phyloP scores from a whole-genome alignment of 2,113 vertebrate species.

The Noctilio leporinus region DNA sequence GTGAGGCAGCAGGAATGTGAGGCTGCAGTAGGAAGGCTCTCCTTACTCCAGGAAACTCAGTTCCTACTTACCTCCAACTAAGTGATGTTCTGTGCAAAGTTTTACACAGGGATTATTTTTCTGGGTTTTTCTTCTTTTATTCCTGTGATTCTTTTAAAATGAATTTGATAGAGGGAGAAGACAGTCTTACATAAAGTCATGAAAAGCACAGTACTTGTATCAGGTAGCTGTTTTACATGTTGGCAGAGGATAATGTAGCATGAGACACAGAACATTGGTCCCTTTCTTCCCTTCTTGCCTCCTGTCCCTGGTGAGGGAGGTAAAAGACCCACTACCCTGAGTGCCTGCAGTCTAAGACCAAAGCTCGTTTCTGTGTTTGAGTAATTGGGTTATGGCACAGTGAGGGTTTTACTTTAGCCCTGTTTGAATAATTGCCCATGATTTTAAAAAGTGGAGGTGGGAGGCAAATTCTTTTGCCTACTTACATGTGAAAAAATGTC shows the following conservation, averaged over 20 bases:
- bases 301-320: neutral
- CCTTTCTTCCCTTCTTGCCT: neutral
- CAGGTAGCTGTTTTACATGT: neutral
- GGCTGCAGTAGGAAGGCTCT: neutral
- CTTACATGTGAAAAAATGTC: neutral
- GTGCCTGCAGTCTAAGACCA: neutral
- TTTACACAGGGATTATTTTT: neutral
- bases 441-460: neutral
- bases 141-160: slow-evolving; percentile 12
- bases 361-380: neutral
- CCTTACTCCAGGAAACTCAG: neutral
- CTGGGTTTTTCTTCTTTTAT: neutral
- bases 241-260: neutral
- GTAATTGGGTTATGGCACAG: neutral
- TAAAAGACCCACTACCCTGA: neutral
- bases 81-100: neutral
- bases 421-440: neutral
- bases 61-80: neutral
- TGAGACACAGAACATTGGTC: neutral
- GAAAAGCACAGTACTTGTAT: neutral
- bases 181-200: neutral
- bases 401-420: neutral
- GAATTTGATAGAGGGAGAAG: neutral
- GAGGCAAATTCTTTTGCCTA: neutral
- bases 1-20: neutral